phyloP scores from a whole-genome alignment of 2,888 invertebrate genomes.

The Dynastes hyllus region DNA sequence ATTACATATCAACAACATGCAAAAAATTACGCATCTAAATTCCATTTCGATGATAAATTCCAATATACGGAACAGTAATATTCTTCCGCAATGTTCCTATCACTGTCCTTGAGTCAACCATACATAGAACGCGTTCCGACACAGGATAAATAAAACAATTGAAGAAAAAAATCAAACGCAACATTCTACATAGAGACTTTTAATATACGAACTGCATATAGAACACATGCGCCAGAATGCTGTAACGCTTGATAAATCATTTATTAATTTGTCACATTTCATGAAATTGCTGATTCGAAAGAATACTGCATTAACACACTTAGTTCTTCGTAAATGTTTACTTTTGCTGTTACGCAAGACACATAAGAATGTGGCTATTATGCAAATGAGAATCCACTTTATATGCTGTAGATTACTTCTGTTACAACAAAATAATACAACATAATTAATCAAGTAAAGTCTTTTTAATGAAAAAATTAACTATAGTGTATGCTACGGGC shows the following conservation, averaged over 20 bases:
- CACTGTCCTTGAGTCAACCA: conserved; percentile 9
- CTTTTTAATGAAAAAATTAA: too few relatives aligned
- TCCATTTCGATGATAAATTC: conserved; percentile 13
- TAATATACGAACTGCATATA: neutral
- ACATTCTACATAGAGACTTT: conserved; percentile 1
- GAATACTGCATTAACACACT: conserved; percentile 35
- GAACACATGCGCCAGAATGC: neutral
- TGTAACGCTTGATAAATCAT: neutral
- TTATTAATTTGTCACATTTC: conserved; percentile 19
- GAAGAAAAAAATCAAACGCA: conserved; percentile 13
- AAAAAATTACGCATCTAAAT: neutral
- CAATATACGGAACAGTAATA: neutral
- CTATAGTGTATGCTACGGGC: too few relatives aligned
- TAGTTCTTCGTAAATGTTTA: conserved; percentile 12
- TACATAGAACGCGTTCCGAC: neutral
- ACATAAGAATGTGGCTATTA: neutral
- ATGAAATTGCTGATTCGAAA: conserved; percentile 33
- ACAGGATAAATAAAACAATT: neutral
- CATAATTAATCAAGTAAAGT: too few relatives aligned
- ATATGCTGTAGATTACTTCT: neutral
- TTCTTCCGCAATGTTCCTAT: conserved; percentile 34
- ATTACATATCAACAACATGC: neutral
- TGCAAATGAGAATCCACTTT: neutral
- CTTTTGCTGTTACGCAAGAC: conserved; percentile 26
- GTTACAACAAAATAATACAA: too few relatives aligned